Base-by-base conservation (phyloP, 2,888 invertebrate genomes). In the Mesochorus sp. region DNA sequence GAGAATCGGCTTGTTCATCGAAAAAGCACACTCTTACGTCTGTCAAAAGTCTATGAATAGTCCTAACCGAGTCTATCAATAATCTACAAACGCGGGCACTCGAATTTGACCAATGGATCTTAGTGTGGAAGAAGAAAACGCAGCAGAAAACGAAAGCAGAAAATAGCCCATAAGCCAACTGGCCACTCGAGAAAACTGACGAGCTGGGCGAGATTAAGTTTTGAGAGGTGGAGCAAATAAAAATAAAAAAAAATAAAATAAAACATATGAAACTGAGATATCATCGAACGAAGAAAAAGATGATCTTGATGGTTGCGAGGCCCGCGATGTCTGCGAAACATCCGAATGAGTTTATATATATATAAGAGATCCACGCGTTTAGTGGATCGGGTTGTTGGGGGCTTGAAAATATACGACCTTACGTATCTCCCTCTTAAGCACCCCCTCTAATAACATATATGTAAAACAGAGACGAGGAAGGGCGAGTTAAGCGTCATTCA, bases 321-420 rank as follows among this genome's bases (percentile, higher is more conserved):
- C n/a, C n/a, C n/a, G 73, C 37, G 62, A 55, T 57, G 77, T 74
- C 72, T 79, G 76, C 71, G n/a, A 79, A 71, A 59, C 55, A 42
- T 77, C 80, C 57, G 47, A 62, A 28, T 44, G 21, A 37, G 39
- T 47, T 26, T 12, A 59, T 51, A 21, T 51, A 28, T 17, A n/a
- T n/a, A n/a, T n/a, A n/a, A n/a, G n/a, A n/a, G 24, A 55, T 34
- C 24, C 39, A 24, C 42, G n/a, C 26, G 21, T 59, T 42, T 51
- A 34, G 26, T 26, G 34, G 47, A 49, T 67, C 39, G 19, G 31
- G 34, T 39, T 12, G 39, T 39, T 66, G 66, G 67, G 71, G 57
- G 59, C 74, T 78, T 78, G 73, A 76, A 79, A 81, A 81, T 81
- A 81, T 72, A 73, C 76, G 82, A 31, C 82, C 80, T 78, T n/a